A percentile compares a stretch with the other conserved stretches of the same genome.
Conservation (phyloP, 30 jellyfish, hydroid and myxozoan species). For the Turritopsis dohrnii region DNA sequence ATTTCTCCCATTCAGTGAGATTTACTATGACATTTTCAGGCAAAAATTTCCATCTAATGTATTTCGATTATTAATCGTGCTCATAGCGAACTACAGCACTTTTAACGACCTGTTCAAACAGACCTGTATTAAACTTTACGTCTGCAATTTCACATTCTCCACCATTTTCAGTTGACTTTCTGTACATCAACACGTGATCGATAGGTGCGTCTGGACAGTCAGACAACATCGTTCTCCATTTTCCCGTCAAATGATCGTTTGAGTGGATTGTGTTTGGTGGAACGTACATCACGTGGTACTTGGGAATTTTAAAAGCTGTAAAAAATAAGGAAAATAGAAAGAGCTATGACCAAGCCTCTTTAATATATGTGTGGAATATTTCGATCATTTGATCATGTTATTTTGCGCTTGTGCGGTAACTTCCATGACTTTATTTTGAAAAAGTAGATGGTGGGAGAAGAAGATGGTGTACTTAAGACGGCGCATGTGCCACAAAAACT, state of each 20-base stretch:
- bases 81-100: background rate
- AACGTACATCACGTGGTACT: slow-evolving; percentile 2
- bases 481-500: too few relatives aligned
- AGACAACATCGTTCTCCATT: background rate
- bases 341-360: too few relatives aligned
- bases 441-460: too few relatives aligned
- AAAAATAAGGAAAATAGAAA: too few relatives aligned
- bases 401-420: too few relatives aligned
- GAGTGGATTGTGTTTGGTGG: slow-evolving; percentile 13
- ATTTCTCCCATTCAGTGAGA: too few relatives aligned
- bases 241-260: slow-evolving; percentile 3
- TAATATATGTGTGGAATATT: too few relatives aligned
- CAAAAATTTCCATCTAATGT: background rate
- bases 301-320: background rate
- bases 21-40: too few relatives aligned
- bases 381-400: too few relatives aligned
- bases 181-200: background rate
- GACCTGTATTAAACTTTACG: background rate
- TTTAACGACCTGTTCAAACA: background rate
- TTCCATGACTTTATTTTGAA: too few relatives aligned
- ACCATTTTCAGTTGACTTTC: background rate
- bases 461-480: too few relatives aligned
- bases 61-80: background rate
- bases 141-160: background rate
- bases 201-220: slow-evolving; percentile 1